These are phyloP conservation scores for Aleiodes leptofemur DNA, from an alignment of 2,888 invertebrate species.

Conservation along the genomic window DNA sequence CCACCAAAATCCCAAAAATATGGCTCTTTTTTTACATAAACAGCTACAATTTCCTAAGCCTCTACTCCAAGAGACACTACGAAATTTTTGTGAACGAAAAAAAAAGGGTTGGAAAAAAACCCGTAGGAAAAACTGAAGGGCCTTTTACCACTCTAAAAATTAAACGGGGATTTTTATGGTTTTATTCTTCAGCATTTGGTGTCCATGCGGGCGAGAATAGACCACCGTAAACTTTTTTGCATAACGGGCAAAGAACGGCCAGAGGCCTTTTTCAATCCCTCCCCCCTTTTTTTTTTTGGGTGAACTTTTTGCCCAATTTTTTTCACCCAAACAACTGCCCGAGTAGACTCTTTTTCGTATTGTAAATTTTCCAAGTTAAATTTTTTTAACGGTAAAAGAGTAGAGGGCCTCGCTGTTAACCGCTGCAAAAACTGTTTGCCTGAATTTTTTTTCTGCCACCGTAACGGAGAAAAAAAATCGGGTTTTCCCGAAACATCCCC, in stretches of 20 bases:
- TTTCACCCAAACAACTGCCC: neutral
- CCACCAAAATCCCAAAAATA: neutral
- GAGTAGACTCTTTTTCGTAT: constrained; percentile 20
- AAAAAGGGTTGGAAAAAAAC: constrained; percentile 23
- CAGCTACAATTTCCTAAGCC: neutral
- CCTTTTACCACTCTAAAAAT: constrained; percentile 1
- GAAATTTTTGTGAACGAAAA: neutral
- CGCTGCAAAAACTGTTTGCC: constrained; percentile 32
- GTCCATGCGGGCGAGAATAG: neutral
- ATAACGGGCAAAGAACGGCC: constrained; percentile 20
- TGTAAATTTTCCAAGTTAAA: constrained; percentile 1
- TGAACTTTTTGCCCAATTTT: constrained; percentile 20
- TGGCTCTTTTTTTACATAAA: neutral
- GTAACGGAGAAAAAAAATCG: constrained; percentile 25
- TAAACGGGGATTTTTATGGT: constrained; percentile 34
- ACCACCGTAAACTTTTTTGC: constrained; percentile 31
- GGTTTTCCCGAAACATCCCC: constrained; percentile 35
- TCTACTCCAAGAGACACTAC: neutral
- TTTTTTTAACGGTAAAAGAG: constrained; percentile 30
- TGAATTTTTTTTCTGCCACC: constrained; percentile 1
- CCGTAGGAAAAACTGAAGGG: constrained; percentile 1
- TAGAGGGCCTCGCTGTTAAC: neutral
- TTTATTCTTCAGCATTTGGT: constrained; percentile 26
- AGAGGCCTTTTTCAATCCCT: neutral
- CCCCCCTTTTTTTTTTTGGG: constrained; percentile 12